These are phyloP conservation scores for Chloroceryle aenea DNA, from an alignment of 2,113 vertebrate genomes.

Conservation along the genomic window DNA sequence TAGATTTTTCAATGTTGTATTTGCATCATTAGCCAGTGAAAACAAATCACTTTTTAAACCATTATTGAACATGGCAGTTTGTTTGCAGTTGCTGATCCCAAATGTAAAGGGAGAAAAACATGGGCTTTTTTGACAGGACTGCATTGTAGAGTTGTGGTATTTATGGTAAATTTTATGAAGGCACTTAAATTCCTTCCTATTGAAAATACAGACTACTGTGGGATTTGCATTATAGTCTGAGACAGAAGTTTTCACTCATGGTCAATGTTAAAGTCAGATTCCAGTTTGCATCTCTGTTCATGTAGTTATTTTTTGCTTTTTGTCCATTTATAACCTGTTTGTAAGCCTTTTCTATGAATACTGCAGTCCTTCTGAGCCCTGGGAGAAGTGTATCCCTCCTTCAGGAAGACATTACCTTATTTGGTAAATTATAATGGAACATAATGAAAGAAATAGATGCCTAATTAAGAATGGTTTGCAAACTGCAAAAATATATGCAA, in stretches of 20 bases:
- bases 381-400: constrained; percentile 38
- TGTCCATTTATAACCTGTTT: constrained; percentile 30
- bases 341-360: constrained; percentile 6
- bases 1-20: not conserved
- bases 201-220: not conserved
- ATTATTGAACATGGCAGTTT: not conserved
- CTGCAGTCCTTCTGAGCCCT: constrained; percentile 43
- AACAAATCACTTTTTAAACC: not conserved
- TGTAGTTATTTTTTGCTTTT: not conserved
- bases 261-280: not conserved
- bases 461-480: constrained; percentile 66
- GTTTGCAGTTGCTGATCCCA: not conserved
- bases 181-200: not conserved
- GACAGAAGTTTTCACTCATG: not conserved
- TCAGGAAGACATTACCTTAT: constrained; percentile 57
- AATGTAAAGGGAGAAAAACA: not conserved
- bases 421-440: constrained; percentile 71
- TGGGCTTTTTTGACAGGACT: not conserved
- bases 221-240: not conserved
- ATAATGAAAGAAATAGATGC: constrained; percentile 71
- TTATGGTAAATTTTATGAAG: not conserved
- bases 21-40: not conserved
- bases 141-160: not conserved
- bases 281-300: not conserved
- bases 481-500: constrained; percentile 65